Base-by-base conservation (phyloP, 2,797 vertebrate genomes). In the Clarias fuscus region DNA sequence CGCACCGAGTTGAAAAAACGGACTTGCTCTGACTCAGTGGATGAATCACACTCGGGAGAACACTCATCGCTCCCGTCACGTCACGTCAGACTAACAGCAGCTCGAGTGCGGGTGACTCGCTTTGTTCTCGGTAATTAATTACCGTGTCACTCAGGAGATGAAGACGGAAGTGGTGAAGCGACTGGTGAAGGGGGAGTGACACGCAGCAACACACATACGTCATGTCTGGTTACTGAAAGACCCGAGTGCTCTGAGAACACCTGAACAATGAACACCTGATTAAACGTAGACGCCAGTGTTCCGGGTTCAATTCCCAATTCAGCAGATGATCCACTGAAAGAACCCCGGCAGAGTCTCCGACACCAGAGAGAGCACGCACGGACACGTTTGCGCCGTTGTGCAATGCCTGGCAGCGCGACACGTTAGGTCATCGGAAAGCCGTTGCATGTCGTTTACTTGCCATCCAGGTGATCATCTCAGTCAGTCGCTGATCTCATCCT, bases 61-160 rank as follows among this genome's bases (percentile, higher is more conserved):
- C 72, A 43, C 22, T 72, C 40, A 73, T 11, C 3, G 18, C 24
- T 30, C 61, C n/a, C 0, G 56, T 64, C 61, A 43, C 15, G 40
- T 68, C 77, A 78, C 15, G 40, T 68, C 82, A 78, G 70, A 43
- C 48, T 59, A 70, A 82, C 75, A 62, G 78, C 70, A 40, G 68
- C n/a, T 75, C 62, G 27, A 71, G 75, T 24, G 71, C 7, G 8
- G 56, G 53, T 53, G 73, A 62, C 68, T 77, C 68, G 53, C 64
- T 58, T 86, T 88, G 64, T 83, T 88, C 89, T 68, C 22, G n/a
- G 65, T 79, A 80, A 80, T 70, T 83, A 7, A 85, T 89, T 86
- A 88, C 27, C 62, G 18, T 13, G 15, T 84, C 78, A 61, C 43
- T 90, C 84, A 48, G 40, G 7, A 83, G 75, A 43, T 77, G n/a